phyloP scores from a whole-genome alignment of 2,888 invertebrate species.

The Chirona hameri region DNA sequence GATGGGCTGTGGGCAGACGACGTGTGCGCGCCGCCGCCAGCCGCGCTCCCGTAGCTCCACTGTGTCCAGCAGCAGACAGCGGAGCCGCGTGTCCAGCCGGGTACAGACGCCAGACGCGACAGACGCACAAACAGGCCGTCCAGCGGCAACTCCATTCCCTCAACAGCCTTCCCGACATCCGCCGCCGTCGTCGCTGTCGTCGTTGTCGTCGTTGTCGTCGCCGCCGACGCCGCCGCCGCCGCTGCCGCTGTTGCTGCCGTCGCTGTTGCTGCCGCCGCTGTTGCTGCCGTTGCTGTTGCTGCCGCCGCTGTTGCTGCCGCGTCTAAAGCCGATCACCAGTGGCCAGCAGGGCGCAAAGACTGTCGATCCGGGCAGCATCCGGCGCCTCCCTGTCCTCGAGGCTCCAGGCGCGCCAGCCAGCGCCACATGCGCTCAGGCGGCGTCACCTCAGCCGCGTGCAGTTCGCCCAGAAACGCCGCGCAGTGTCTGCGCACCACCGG shows the following conservation, averaged over 20 bases:
- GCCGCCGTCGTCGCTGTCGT: too few species aligned
- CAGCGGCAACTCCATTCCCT: not conserved
- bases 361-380: not conserved
- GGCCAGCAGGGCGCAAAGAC: constrained; percentile 13
- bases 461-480: constrained; percentile 7
- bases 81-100: not conserved
- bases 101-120: not conserved
- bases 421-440: constrained; percentile 59
- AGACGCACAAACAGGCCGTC: not conserved
- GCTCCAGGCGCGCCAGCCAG: constrained; percentile 41
- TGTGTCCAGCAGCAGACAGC: constrained; percentile 9
- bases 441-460: constrained; percentile 57
- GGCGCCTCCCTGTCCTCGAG: not conserved
- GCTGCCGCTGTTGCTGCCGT: too few species aligned
- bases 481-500: not conserved
- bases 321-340: not conserved
- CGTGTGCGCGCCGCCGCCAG: not conserved
- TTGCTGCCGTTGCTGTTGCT: too few species aligned
- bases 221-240: too few species aligned
- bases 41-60: constrained; percentile 1
- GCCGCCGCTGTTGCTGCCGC: not conserved
- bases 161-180: too few species aligned
- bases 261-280: too few species aligned
- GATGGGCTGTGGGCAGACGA: constrained; percentile 49
- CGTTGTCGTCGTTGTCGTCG: too few species aligned